A percentile compares a stretch with the other conserved stretches of the same genome.
phyloP scores from a whole-genome alignment of 2,797 vertebrate genomes.

The Coluber constrictor region DNA sequence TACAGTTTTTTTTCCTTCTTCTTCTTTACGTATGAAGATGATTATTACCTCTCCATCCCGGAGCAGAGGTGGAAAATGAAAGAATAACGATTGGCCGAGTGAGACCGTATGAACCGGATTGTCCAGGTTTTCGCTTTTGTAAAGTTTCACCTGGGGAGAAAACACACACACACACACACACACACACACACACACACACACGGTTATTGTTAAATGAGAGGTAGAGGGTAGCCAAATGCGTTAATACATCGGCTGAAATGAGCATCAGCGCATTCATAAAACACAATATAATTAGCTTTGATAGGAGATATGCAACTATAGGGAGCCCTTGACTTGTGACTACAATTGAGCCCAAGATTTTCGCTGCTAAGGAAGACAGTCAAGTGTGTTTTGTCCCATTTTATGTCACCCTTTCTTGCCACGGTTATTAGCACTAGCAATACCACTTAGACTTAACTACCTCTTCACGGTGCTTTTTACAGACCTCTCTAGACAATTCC shows the following conservation, averaged over 20 bases:
- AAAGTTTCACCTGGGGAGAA: slow-evolving; percentile 87
- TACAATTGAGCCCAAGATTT: too few relatives aligned
- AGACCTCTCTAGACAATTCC: background rate
- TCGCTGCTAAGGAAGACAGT: too few relatives aligned
- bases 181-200: background rate
- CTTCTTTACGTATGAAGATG: background rate
- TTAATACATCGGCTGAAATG: too few relatives aligned
- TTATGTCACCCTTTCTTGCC: too few relatives aligned
- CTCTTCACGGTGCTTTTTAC: too few relatives aligned
- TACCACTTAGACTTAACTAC: too few relatives aligned
- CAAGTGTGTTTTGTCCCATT: too few relatives aligned
- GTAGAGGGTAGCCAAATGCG: background rate
- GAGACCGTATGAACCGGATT: slow-evolving; percentile 93
- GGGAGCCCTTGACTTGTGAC: too few relatives aligned
- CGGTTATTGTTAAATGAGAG: rapidly evolving
- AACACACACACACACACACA: slow-evolving; percentile 3
- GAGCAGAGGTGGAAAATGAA: slow-evolving; percentile 93
- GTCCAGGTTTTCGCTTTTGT: slow-evolving; percentile 93
- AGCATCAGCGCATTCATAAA: too few relatives aligned
- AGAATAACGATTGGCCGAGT: slow-evolving; percentile 92
- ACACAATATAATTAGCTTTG: too few relatives aligned
- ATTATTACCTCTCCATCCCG: slow-evolving; percentile 88
- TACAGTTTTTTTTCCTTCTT: background rate
- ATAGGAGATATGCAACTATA: too few relatives aligned
- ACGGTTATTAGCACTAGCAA: too few relatives aligned